Conservation (phyloP, 2,797 vertebrate genomes). For the Pangasius larnaudii region DNA sequence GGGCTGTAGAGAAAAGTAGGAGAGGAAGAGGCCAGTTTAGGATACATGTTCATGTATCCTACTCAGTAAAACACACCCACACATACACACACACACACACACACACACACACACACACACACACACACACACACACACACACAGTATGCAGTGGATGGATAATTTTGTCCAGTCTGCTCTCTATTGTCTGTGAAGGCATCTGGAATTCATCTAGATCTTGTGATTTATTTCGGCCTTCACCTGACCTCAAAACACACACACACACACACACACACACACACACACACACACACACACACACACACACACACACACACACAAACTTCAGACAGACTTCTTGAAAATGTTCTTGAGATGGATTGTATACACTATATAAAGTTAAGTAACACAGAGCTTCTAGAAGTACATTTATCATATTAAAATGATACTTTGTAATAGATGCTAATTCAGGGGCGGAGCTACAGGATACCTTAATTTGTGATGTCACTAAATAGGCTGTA, state of each 20-base stretch:
- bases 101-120: slow-evolving; percentile 19
- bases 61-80: background rate
- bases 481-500: background rate
- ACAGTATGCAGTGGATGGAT: background rate
- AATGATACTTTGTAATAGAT: background rate
- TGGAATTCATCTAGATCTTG: slow-evolving; percentile 41
- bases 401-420: background rate
- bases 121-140: slow-evolving; percentile 34
- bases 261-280: slow-evolving; percentile 5
- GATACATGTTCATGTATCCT: background rate
- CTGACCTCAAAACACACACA: slow-evolving; percentile 25
- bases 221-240: slow-evolving; percentile 34
- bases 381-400: background rate
- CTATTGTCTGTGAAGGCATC: slow-evolving; percentile 38
- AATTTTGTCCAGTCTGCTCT: slow-evolving; percentile 8
- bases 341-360: background rate
- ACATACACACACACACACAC: slow-evolving; percentile 18
- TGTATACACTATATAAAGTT: background rate
- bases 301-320: slow-evolving; percentile 7
- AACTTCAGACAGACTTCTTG: background rate
- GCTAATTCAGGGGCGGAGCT: background rate
- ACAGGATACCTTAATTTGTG: background rate
- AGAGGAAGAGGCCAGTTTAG: slow-evolving; percentile 13
- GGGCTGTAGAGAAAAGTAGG: background rate
- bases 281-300: background rate